Evolutionary conservation across 2,113 vertebrate genomes (phyloP).

Genomic region (Leptosomus discolor): DNA sequence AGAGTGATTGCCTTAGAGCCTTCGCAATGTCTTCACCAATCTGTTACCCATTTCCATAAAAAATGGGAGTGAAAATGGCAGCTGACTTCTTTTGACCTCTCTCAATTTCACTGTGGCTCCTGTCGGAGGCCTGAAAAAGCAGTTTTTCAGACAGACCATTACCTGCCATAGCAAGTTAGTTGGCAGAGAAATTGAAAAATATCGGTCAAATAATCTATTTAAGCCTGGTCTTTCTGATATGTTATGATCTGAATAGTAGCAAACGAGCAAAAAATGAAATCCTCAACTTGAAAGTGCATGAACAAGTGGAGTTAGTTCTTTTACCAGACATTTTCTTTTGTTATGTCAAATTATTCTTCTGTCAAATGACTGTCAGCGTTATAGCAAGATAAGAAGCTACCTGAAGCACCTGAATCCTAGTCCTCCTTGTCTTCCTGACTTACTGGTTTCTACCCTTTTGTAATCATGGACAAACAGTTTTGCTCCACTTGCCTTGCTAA

Average conservation of each 20-base stretch:
- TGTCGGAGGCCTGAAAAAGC: conserved; percentile 56
- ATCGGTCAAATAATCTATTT: conserved; percentile 43
- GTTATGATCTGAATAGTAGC: background rate
- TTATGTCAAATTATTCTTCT: background rate
- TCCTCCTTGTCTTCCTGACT: background rate
- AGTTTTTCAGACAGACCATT: conserved; percentile 66
- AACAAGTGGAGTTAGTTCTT: background rate
- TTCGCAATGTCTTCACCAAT: conserved; percentile 55
- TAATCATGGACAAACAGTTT: background rate
- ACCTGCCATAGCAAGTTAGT: conserved; percentile 55
- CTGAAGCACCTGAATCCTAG: background rate
- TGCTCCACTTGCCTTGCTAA: background rate
- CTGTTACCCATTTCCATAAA: conserved; percentile 71
- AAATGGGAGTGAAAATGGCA: conserved; percentile 74
- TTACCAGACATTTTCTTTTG: background rate
- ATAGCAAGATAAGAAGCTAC: background rate
- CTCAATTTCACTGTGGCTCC: conserved; percentile 54
- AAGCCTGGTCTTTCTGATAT: background rate
- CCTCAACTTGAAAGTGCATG: background rate
- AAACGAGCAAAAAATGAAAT: background rate
- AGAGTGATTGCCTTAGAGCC: conserved; percentile 61
- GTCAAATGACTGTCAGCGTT: background rate
- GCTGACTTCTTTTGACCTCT: conserved; percentile 70
- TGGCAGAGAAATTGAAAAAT: conserved; percentile 66
- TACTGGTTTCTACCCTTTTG: background rate